Percentiles rank a stretch among this genome's conserved stretches.
Conservation (phyloP, 1,140 invertebrate genomes). For the Polyergus mexicanus region DNA sequence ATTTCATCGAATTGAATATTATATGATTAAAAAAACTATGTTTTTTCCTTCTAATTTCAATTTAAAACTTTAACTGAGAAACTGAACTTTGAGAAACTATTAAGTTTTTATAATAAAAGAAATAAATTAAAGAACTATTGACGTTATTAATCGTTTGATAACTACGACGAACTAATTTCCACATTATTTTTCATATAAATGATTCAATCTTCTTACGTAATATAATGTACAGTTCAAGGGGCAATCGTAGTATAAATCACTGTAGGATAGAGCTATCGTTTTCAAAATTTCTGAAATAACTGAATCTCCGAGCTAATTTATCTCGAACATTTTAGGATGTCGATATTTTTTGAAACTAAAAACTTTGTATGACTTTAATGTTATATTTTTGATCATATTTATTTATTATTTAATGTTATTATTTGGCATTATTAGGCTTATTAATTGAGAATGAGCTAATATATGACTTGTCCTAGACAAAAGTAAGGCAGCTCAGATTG, state of each 20-base stretch:
- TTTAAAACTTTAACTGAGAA: not conserved
- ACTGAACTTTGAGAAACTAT: not conserved
- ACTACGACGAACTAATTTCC: not conserved
- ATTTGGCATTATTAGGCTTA: not conserved
- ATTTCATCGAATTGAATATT: not conserved
- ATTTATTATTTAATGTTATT: slow-evolving; percentile 1
- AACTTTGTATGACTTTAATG: not conserved
- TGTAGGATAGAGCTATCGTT: not conserved
- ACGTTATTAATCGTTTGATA: slow-evolving; percentile 17
- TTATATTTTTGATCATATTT: not conserved
- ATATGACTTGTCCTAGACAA: slow-evolving; percentile 15
- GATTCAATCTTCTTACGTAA: slow-evolving; percentile 38
- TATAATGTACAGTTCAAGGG: slow-evolving; percentile 29
- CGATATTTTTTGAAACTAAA: not conserved
- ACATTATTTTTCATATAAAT: not conserved
- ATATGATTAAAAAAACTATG: not conserved
- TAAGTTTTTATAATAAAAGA: not conserved
- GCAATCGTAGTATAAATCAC: slow-evolving; percentile 13
- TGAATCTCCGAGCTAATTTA: not conserved
- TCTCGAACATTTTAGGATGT: not conserved
- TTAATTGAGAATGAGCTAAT: not conserved
- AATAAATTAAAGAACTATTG: not conserved
- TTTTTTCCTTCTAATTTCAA: not conserved
- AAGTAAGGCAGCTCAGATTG: slow-evolving; percentile 74
- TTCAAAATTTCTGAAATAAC: not conserved